Percentiles rank a stretch among this genome's conserved stretches.
These are phyloP conservation scores for Dione juno DNA, from an alignment of 2,888 invertebrate species.

Conservation along the genomic window DNA sequence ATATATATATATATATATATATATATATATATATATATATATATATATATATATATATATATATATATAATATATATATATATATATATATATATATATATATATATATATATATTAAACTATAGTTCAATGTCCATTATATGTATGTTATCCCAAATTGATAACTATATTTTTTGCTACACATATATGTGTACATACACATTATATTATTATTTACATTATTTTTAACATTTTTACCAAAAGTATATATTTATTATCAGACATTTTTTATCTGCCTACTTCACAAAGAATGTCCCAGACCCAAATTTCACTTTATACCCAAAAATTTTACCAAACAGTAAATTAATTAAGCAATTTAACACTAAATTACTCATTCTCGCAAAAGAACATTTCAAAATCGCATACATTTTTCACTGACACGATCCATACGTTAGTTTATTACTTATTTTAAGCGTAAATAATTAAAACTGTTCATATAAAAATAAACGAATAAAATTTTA, in stretches of 20 bases:
- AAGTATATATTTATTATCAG: neutral
- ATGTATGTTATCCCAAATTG: too few relatives aligned
- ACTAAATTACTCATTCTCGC: conserved; percentile 28
- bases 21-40: too few relatives aligned
- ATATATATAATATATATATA: too few relatives aligned
- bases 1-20: too few relatives aligned
- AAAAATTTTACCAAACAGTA: conserved; percentile 5
- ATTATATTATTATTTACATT: too few relatives aligned
- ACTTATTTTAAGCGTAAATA: conserved; percentile 30
- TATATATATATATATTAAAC: too few relatives aligned
- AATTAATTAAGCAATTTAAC: conserved; percentile 29
- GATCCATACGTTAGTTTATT: conserved; percentile 36
- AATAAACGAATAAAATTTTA: conserved; percentile 48
- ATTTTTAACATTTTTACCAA: too few relatives aligned
- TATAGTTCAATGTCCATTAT: too few relatives aligned
- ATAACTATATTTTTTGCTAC: too few relatives aligned
- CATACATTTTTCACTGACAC: conserved; percentile 38
- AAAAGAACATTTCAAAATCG: conserved; percentile 31
- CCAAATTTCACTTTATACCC: conserved; percentile 16
- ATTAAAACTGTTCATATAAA: conserved; percentile 53
- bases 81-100: too few relatives aligned
- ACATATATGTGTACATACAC: too few relatives aligned
- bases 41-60: too few relatives aligned
- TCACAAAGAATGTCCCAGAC: conserved; percentile 2
- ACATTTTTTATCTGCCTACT: neutral